A percentile compares a stretch with the other conserved stretches of the same genome.
Evolutionary conservation across 2,113 vertebrate genomes (phyloP).

Genomic region (Bubo scandiacus): DNA sequence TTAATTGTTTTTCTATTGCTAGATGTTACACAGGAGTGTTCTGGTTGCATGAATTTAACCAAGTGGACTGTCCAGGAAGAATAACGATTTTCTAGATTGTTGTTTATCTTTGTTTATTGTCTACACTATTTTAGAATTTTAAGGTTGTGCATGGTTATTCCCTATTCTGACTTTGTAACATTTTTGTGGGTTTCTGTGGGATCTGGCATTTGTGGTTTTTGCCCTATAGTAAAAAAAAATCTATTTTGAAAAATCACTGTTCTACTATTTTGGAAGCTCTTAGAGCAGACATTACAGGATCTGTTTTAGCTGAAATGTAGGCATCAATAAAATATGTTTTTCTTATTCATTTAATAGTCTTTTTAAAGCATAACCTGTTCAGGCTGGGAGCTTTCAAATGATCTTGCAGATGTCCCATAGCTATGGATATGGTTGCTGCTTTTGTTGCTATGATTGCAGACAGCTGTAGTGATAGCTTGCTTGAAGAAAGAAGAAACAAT

Average conservation of each 20-base stretch:
- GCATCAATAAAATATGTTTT: neutral
- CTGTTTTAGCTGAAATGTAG: neutral
- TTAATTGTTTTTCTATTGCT: neutral
- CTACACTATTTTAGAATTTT: neutral
- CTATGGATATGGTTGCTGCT: slow-evolving; percentile 47
- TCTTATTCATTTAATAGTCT: neutral
- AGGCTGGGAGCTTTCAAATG: slow-evolving; percentile 29
- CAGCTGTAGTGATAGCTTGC: slow-evolving; percentile 47
- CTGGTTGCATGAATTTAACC: neutral
- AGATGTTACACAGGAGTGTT: neutral
- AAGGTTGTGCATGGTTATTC: neutral
- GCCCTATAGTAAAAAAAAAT: neutral
- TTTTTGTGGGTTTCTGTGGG: neutral
- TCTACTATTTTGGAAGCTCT: neutral
- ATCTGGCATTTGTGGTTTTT: neutral
- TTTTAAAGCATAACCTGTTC: neutral
- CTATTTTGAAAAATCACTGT: neutral
- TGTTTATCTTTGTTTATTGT: neutral
- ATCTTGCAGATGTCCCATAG: slow-evolving; percentile 48
- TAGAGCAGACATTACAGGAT: neutral
- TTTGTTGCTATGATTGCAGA: slow-evolving; percentile 63
- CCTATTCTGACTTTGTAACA: neutral
- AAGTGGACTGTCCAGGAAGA: neutral
- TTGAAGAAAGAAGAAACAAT: slow-evolving; percentile 48
- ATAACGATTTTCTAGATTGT: neutral